These are phyloP conservation scores for Triplophysa rosa DNA, from an alignment of 2,113 vertebrate genomes.

Conservation along the genomic window DNA sequence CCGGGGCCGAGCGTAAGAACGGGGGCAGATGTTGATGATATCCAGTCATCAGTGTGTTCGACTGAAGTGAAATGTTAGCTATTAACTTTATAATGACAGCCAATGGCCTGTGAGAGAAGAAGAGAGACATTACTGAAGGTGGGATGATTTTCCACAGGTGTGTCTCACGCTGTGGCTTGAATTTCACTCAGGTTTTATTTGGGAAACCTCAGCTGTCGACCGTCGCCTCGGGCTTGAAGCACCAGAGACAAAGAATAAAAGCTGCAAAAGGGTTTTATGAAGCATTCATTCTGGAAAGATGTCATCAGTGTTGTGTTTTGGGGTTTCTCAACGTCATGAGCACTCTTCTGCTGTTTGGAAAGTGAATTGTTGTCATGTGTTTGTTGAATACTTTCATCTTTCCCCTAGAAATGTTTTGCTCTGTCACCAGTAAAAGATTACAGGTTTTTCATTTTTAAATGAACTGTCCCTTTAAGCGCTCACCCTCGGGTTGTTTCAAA, in stretches of 20 bases:
- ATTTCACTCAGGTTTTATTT: conserved; percentile 38
- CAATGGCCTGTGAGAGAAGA: background rate
- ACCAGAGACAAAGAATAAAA: conserved; percentile 31
- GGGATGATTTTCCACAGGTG: conserved; percentile 34
- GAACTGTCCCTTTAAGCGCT: no score
- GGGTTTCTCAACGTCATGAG: background rate
- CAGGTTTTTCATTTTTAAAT: no score
- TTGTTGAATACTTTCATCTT: background rate
- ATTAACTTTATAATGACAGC: background rate
- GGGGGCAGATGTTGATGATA: background rate
- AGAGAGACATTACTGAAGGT: background rate
- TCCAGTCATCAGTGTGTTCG: background rate
- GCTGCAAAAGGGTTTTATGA: conserved; percentile 19
- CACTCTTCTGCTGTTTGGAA: background rate
- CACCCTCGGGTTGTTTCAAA: no score
- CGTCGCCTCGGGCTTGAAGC: background rate
- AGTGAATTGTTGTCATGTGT: background rate
- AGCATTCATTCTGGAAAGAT: conserved; percentile 8
- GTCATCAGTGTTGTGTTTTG: conserved; percentile 18
- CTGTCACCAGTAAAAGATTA: no score
- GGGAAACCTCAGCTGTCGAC: conserved; percentile 37
- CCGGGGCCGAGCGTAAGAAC: background rate
- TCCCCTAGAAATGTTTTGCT: no score
- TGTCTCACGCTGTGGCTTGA: background rate
- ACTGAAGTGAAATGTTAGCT: background rate